Conservation (phyloP, 37 sponge, comb jelly and placozoan genomes). For the Eunapius fragilis region DNA sequence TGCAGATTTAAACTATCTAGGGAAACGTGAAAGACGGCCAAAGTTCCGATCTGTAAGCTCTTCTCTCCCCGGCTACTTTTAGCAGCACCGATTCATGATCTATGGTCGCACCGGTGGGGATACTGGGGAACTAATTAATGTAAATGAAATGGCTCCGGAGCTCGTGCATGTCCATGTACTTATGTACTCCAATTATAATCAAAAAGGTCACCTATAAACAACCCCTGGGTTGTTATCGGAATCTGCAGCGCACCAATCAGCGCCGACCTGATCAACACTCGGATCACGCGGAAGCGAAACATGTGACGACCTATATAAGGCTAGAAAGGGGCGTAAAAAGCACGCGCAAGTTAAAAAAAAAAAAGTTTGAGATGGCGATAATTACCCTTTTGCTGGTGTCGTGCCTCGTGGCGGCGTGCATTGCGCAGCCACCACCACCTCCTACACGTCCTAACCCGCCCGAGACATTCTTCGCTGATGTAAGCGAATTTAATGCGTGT, state of each 20-base stretch:
- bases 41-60: no score
- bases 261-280: neutral
- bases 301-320: neutral
- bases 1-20: no score
- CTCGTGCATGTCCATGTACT: no score
- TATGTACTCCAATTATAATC: no score
- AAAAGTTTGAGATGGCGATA: neutral
- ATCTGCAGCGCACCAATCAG: neutral
- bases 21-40: no score
- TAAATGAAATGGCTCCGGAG: no score
- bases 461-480: conserved; percentile 4
- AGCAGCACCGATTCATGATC: no score
- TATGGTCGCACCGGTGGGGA: no score
- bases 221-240: no score
- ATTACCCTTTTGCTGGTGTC: neutral
- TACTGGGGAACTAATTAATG: no score
- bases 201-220: no score
- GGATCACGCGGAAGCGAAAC: neutral
- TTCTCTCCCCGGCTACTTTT: no score
- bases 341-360: neutral
- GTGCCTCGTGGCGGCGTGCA: neutral
- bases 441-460: neutral
- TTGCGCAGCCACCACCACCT: conserved; percentile 1
- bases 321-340: neutral
- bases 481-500: neutral